Percentiles rank a stretch among this genome's conserved stretches.
Evolutionary conservation across 2,888 invertebrate species (phyloP).

Genomic region (Metellina segmentata): DNA sequence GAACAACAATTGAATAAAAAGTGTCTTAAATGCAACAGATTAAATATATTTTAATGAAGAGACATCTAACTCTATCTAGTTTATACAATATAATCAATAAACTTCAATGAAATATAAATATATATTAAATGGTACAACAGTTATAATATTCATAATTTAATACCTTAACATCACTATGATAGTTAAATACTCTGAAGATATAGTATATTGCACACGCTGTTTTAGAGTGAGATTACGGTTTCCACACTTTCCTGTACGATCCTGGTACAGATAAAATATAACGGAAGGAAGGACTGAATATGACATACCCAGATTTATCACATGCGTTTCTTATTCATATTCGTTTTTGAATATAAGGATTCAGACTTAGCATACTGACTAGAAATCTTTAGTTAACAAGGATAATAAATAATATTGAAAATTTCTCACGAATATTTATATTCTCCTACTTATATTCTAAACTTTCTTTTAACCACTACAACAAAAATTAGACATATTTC

Average conservation of each 20-base stretch:
- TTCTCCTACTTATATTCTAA: not conserved
- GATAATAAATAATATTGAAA: not conserved
- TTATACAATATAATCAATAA: not conserved
- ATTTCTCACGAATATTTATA: not conserved
- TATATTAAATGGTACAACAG: not conserved
- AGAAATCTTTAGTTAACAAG: not conserved
- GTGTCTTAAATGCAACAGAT: not conserved
- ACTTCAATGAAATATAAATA: not conserved
- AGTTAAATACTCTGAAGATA: not conserved
- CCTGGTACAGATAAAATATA: not conserved
- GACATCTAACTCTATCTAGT: not conserved
- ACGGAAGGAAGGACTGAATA: not conserved
- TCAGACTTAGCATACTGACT: not conserved
- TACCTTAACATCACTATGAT: not conserved
- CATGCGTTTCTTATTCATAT: not conserved
- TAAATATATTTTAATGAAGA: not conserved
- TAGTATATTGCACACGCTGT: not conserved
- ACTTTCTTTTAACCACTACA: not conserved
- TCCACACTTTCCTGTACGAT: constrained; percentile 1
- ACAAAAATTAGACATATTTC: not conserved
- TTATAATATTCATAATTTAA: not conserved
- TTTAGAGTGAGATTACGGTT: not conserved
- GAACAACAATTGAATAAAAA: not conserved
- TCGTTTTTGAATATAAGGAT: not conserved
- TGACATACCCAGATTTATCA: not conserved